phyloP scores from a whole-genome alignment of 2,888 invertebrate species.

The Athetis lepigone region DNA sequence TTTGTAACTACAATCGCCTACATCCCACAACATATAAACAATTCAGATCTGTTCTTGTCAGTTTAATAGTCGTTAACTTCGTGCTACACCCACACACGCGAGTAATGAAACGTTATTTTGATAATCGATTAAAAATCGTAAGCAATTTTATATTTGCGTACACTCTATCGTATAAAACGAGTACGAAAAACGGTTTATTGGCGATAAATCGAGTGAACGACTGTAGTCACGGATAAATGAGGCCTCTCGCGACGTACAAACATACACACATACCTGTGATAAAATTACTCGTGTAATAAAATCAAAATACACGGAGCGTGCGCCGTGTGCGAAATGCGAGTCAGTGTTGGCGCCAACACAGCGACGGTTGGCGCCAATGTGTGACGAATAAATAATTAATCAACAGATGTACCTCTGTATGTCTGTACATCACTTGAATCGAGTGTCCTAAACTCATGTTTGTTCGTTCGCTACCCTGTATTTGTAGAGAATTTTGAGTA shows the following conservation, averaged over 20 bases:
- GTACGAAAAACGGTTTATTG: slow-evolving; percentile 73
- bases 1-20: slow-evolving; percentile 48
- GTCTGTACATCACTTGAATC: slow-evolving; percentile 29
- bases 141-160: slow-evolving; percentile 62
- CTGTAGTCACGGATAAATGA: slow-evolving; percentile 63
- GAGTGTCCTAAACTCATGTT: slow-evolving; percentile 35
- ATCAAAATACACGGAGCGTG: slow-evolving; percentile 63
- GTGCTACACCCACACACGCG: slow-evolving; percentile 33
- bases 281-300: slow-evolving; percentile 73
- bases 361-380: slow-evolving; percentile 66
- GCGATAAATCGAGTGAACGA: slow-evolving; percentile 73
- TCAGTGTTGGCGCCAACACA: slow-evolving; percentile 67
- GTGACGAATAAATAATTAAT: slow-evolving; percentile 66
- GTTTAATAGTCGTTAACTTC: slow-evolving; percentile 46
- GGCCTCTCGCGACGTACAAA: slow-evolving; percentile 64
- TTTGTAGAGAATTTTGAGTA: slow-evolving; percentile 16
- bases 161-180: slow-evolving; percentile 60
- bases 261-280: slow-evolving; percentile 64
- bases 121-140: slow-evolving; percentile 68
- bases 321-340: slow-evolving; percentile 58
- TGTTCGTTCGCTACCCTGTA: slow-evolving; percentile 12
- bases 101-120: slow-evolving; percentile 56
- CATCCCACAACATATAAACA: slow-evolving; percentile 53
- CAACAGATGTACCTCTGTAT: slow-evolving; percentile 28
- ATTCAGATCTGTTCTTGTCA: slow-evolving; percentile 43